Evolutionary conservation across 1,140 invertebrate genomes (phyloP).

Genomic region (Aphis gossypii): DNA sequence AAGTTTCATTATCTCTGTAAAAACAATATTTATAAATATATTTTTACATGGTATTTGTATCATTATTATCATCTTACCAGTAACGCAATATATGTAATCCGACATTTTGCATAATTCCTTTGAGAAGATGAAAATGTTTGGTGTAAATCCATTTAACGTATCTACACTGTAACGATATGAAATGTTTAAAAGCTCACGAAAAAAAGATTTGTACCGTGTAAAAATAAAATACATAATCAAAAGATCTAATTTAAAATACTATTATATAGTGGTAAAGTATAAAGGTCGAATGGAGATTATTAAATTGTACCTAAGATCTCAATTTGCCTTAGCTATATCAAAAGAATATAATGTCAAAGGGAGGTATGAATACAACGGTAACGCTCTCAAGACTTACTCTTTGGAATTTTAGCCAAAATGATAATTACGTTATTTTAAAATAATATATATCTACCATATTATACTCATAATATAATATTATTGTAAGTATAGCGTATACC

Average conservation of each 20-base stretch:
- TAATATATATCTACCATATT: neutral
- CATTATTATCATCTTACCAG: neutral
- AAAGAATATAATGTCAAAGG: neutral
- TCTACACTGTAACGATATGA: neutral
- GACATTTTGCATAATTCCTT: neutral
- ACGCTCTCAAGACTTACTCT: neutral
- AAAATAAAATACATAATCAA: slow-evolving; percentile 8
- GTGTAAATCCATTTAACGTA: neutral
- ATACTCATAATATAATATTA: neutral
- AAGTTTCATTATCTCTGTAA: neutral
- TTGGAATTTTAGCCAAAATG: neutral
- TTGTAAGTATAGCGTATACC: neutral
- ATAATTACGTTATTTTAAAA: slow-evolving; percentile 7
- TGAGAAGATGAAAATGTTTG: neutral
- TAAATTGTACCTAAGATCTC: neutral
- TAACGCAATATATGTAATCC: neutral
- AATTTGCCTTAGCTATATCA: neutral
- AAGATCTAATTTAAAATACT: neutral
- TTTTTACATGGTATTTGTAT: neutral
- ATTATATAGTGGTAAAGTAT: neutral
- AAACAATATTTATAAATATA: neutral
- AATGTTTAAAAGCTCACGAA: neutral
- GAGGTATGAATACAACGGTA: neutral
- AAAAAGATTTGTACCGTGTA: neutral
- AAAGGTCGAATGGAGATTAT: neutral